Evolutionary conservation across 2,888 invertebrate genomes (phyloP).

Genomic region (Lagria hirta): DNA sequence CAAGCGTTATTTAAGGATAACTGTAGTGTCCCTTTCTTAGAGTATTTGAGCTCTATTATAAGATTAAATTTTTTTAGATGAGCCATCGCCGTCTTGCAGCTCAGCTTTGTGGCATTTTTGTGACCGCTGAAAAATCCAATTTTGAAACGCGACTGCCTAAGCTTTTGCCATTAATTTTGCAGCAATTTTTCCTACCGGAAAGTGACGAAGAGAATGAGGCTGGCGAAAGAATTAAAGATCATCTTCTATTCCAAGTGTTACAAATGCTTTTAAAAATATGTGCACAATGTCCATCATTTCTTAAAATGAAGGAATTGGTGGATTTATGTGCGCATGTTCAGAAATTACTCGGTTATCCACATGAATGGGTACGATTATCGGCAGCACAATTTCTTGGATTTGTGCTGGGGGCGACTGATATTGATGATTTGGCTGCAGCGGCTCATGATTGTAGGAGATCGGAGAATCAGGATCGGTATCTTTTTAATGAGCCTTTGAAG

Average conservation of each 20-base stretch:
- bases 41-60: no score
- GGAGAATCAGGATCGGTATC: constrained; percentile 46
- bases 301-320: constrained; percentile 60
- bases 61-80: constrained; percentile 54
- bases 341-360: constrained; percentile 74
- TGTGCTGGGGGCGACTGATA: constrained; percentile 66
- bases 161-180: constrained; percentile 61
- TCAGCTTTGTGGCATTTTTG: constrained; percentile 78
- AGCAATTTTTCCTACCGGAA: constrained; percentile 46
- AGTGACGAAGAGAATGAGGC: constrained; percentile 53
- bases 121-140: constrained; percentile 69
- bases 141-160: constrained; percentile 67
- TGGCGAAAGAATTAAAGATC: constrained; percentile 67
- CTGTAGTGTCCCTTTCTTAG: no score
- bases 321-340: constrained; percentile 68
- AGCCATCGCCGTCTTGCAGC: constrained; percentile 74
- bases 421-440: constrained; percentile 60
- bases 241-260: constrained; percentile 73
- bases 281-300: constrained; percentile 61
- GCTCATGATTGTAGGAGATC: no score
- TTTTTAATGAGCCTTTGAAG: constrained; percentile 64
- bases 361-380: constrained; percentile 82
- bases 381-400: constrained; percentile 76
- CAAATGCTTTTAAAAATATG: constrained; percentile 71
- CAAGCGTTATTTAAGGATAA: no score